phyloP scores from a whole-genome alignment of 2,797 vertebrate genomes.

The Trachurus trachurus region DNA sequence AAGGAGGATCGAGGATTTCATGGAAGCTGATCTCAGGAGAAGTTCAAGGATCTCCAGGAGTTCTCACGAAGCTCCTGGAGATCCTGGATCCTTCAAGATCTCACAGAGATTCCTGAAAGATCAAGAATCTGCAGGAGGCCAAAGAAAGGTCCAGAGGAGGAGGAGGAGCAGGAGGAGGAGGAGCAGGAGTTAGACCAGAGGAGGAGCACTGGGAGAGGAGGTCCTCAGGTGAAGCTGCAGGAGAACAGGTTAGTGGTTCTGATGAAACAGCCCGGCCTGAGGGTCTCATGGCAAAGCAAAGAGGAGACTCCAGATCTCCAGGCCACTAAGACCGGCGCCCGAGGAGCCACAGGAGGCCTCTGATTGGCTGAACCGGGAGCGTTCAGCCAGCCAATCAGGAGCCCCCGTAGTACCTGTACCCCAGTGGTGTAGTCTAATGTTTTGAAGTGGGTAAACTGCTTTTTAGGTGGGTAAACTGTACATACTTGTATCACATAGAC shows the following conservation, averaged over 20 bases:
- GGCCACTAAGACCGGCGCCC: background rate
- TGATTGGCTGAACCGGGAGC: background rate
- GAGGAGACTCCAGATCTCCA: background rate
- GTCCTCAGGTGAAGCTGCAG: constrained; percentile 1
- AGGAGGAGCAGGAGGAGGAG: background rate
- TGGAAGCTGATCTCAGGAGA: background rate
- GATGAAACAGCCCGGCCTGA: background rate
- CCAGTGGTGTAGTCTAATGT: background rate
- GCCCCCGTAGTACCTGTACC: background rate
- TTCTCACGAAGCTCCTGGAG: background rate
- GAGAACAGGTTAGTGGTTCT: constrained; percentile 2
- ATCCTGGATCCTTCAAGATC: background rate
- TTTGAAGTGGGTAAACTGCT: no score
- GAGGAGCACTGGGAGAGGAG: background rate
- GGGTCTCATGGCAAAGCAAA: background rate
- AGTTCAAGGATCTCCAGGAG: background rate
- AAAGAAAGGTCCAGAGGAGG: background rate
- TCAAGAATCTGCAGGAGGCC: background rate
- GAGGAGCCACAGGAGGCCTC: constrained; percentile 22
- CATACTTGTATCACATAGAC: no score
- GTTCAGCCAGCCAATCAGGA: constrained; percentile 5
- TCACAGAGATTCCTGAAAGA: background rate
- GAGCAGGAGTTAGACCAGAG: background rate
- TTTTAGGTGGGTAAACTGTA: no score
- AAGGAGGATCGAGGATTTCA: background rate